A percentile compares a stretch with the other conserved stretches of the same genome.
Evolutionary conservation across 2,113 vertebrate species (phyloP).

Genomic region (Sigmodon hispidus): DNA sequence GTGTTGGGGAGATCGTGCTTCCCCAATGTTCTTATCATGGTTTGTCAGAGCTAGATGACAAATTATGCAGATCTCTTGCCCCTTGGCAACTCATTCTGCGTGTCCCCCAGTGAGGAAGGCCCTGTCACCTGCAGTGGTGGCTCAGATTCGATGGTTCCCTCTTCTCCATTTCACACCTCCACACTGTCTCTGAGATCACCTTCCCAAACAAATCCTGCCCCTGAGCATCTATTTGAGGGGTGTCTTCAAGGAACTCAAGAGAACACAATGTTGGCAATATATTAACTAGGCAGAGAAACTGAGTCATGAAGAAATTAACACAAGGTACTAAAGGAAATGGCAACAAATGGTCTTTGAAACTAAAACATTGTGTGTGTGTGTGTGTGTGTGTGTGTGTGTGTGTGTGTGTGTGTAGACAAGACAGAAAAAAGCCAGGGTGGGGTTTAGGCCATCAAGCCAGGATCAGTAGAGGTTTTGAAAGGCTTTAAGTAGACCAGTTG

Average conservation of each 20-base stretch:
- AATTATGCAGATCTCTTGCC: accelerated
- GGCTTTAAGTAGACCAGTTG: background rate
- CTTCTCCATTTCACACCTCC: no score
- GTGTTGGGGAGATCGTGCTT: accelerated
- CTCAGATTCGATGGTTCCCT: no score
- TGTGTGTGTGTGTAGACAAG: background rate
- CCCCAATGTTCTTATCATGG: background rate
- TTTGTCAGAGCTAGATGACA: background rate
- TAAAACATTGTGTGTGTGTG: background rate
- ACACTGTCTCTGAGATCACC: background rate
- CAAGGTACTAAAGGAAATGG: background rate
- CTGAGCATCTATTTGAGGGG: background rate
- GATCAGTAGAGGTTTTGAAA: background rate
- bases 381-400: background rate
- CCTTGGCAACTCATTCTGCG: background rate
- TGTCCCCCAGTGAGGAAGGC: accelerated
- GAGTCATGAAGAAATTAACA: background rate
- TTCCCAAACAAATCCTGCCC: background rate
- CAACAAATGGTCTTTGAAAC: background rate
- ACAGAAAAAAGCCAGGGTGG: background rate
- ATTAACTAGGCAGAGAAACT: background rate
- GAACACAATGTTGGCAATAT: background rate
- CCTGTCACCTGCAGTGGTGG: background rate
- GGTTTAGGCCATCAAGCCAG: background rate
- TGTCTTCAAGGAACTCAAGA: background rate